A percentile compares a stretch with the other conserved stretches of the same genome.
Conservation (phyloP, 1,140 invertebrate species). For the Drosophila truncata region DNA sequence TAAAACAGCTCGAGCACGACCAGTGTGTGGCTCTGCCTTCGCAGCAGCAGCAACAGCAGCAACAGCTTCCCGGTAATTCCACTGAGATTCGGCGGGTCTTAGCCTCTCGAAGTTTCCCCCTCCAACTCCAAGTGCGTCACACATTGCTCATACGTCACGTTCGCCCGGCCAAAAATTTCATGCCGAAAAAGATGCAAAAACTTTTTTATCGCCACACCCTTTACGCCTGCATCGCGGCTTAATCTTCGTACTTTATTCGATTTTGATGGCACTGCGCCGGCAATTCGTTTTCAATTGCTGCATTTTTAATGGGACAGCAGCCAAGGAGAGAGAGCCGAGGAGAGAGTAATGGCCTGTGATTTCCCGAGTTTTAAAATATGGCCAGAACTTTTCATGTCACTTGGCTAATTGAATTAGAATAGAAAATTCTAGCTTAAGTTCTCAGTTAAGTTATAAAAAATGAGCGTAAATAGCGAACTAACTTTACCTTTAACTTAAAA, state of each 20-base stretch:
- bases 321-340: conserved; percentile 3
- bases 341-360: conserved; percentile 19
- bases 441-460: no score
- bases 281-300: conserved; percentile 77
- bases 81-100: conserved; percentile 23
- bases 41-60: no score
- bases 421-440: not conserved
- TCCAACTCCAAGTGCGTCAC: conserved; percentile 14
- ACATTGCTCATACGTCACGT: conserved; percentile 73
- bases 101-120: not conserved
- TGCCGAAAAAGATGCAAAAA: conserved; percentile 27
- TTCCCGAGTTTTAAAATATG: conserved; percentile 27
- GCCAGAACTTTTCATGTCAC: conserved; percentile 8
- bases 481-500: no score
- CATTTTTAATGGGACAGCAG: conserved; percentile 70
- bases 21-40: conserved; percentile 8
- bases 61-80: conserved; percentile 5
- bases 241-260: conserved; percentile 70
- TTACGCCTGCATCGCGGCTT: conserved; percentile 39
- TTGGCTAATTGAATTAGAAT: conserved; percentile 16
- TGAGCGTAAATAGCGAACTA: no score
- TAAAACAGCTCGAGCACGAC: conserved; percentile 60
- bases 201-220: conserved; percentile 22
- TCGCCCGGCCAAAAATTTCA: conserved; percentile 12
- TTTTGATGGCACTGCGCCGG: conserved; percentile 69